These are phyloP conservation scores for Pan troglodytes DNA, from an alignment of 2,113 vertebrate genomes.

Conservation along the genomic window NHGRI_mPanTro3-v2.1_pri NC_072421.2:51798001-51798500, in stretches of 20 bases:
- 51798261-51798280: background rate
- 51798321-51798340: background rate
- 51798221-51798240: background rate
- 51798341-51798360: background rate
- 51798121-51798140: background rate
- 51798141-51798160: background rate
- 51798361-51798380: background rate
- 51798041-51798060: background rate
- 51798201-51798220: background rate
- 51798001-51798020: background rate
- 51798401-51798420: background rate
- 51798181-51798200: background rate
- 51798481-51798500: constrained; percentile 6
- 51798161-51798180: background rate
- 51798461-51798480: constrained; percentile 15
- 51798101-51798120: background rate
- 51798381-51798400: background rate
- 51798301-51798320: background rate
- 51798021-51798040: background rate
- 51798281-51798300: background rate
- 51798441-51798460: background rate
- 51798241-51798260: background rate
- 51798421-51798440: background rate
- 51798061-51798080: background rate
- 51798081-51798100: background rate